Evolutionary conservation across 1,140 invertebrate species (phyloP).

Genomic region (Drosophila tsacasi): DNA sequence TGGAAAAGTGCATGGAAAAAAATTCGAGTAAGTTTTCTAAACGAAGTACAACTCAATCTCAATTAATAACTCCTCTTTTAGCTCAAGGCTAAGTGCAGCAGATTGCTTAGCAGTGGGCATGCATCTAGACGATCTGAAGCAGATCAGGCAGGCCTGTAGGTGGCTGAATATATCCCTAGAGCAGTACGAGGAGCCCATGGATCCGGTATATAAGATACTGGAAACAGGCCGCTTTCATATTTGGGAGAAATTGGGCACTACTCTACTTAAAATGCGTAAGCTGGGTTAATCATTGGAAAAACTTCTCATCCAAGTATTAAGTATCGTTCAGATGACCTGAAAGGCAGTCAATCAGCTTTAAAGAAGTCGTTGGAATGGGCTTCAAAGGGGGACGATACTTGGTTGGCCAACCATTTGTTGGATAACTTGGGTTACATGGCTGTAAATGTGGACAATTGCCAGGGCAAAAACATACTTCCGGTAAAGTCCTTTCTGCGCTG

Average conservation of each 20-base stretch:
- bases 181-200: constrained; percentile 17
- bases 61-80: background rate
- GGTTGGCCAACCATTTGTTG: constrained; percentile 2
- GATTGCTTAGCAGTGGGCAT: constrained; percentile 47
- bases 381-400: background rate
- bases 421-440: constrained; percentile 11
- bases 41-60: rapidly evolving
- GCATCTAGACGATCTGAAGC: constrained; percentile 1
- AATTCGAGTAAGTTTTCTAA: constrained; percentile 43
- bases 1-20: constrained; percentile 17
- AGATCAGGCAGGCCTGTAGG: background rate
- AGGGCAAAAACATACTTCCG: constrained; percentile 13
- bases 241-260: constrained; percentile 15
- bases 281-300: background rate
- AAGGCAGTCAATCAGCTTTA: background rate
- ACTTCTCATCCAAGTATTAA: no score
- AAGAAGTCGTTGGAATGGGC: constrained; percentile 4
- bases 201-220: constrained; percentile 34
- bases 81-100: constrained; percentile 30
- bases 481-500: constrained; percentile 88
- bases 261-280: constrained; percentile 14
- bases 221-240: constrained; percentile 23
- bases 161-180: constrained; percentile 48
- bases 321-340: constrained; percentile 4
- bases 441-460: constrained; percentile 29